Conservation (phyloP, 2,113 vertebrate species). For the Lynx canadensis region DNA sequence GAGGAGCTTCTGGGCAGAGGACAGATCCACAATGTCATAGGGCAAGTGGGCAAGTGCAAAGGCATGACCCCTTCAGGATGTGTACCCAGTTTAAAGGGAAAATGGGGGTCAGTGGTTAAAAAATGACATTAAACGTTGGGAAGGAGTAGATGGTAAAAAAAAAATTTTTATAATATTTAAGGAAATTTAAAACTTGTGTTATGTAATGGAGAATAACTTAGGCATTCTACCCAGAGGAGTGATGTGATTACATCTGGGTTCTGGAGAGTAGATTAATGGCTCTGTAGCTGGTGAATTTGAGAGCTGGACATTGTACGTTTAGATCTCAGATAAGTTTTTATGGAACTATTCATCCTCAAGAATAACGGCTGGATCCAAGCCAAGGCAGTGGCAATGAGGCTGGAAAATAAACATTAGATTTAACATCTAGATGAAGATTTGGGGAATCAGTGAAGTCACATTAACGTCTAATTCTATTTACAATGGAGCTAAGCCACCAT, state of each 20-base stretch:
- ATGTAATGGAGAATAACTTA: not conserved
- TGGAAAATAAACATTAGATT: conserved; percentile 19
- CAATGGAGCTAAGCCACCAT: not conserved
- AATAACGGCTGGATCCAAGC: not conserved
- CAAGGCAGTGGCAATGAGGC: not conserved
- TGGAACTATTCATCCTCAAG: not conserved
- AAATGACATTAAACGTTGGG: not conserved
- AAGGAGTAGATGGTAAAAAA: not conserved
- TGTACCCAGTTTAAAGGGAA: not conserved
- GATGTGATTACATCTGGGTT: not conserved
- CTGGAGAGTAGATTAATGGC: not conserved
- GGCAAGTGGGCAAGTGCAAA: too few species aligned
- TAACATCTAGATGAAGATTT: conserved; percentile 21
- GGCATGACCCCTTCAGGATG: fast-evolving
- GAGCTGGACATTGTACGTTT: not conserved
- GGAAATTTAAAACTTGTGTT: not conserved
- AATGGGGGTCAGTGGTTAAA: not conserved
- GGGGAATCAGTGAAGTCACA: not conserved
- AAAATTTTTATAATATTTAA: not conserved
- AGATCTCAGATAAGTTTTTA: not conserved
- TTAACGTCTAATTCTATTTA: conserved; percentile 43
- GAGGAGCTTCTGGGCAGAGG: not conserved
- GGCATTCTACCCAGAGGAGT: not conserved
- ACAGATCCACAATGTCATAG: fast-evolving
- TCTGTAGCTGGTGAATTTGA: not conserved